A percentile compares a stretch with the other conserved stretches of the same genome.
These are phyloP conservation scores for Eulemur mongoz DNA, from an alignment of 2,797 vertebrate genomes.

Conservation along the genomic window DNA sequence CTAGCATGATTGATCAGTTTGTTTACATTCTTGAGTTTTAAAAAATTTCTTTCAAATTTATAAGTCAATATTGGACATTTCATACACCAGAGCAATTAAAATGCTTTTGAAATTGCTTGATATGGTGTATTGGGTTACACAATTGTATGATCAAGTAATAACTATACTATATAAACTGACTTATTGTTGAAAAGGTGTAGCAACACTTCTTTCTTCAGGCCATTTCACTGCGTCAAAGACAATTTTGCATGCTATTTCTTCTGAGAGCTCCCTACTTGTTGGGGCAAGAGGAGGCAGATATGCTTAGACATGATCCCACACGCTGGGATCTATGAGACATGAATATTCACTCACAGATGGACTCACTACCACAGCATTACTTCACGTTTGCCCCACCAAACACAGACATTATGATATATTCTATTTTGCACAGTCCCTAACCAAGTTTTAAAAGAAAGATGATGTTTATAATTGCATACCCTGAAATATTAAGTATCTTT, in stretches of 20 bases:
- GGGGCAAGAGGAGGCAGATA: background rate
- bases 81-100: background rate
- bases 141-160: background rate
- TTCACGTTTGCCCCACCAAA: background rate
- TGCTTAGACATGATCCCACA: background rate
- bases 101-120: background rate
- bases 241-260: background rate
- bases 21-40: background rate
- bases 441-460: background rate
- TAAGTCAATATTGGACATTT: background rate
- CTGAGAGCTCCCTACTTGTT: background rate
- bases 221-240: background rate
- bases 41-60: background rate
- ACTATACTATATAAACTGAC: background rate
- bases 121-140: background rate
- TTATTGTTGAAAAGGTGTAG: background rate
- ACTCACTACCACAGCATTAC: background rate
- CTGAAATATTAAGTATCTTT: background rate
- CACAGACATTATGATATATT: background rate
- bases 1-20: background rate
- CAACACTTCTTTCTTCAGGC: slow-evolving; percentile 18
- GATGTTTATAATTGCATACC: background rate
- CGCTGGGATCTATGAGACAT: background rate
- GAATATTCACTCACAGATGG: background rate
- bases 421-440: background rate